Conservation (phyloP, 2,888 invertebrate species). For the Tricholauxania praeusta region DNA sequence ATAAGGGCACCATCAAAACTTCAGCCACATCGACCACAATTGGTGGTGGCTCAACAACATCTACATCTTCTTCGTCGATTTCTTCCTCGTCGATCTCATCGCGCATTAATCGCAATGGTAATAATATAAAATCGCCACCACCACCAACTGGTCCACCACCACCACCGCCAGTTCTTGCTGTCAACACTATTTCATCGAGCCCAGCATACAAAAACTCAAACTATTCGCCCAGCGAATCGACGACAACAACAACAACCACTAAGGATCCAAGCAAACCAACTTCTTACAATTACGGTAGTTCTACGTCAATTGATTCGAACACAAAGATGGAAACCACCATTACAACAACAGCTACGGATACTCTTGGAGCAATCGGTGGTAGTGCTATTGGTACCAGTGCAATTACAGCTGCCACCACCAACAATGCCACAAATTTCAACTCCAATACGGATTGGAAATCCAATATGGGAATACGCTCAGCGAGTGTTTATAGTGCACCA, state of each 20-base stretch:
- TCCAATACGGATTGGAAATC: constrained; percentile 54
- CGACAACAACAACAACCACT: constrained; percentile 49
- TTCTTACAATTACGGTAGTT: constrained; percentile 55
- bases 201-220: constrained; percentile 47
- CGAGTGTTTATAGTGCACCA: constrained; percentile 63
- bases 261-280: constrained; percentile 54
- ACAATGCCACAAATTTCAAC: constrained; percentile 49
- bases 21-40: constrained; percentile 47
- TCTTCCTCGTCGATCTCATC: constrained; percentile 62
- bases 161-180: constrained; percentile 54
- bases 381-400: constrained; percentile 2
- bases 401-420: constrained; percentile 45
- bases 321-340: constrained; percentile 62
- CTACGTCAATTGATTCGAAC: constrained; percentile 61
- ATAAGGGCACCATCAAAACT: constrained; percentile 58
- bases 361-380: constrained; percentile 44
- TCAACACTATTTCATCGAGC: constrained; percentile 30
- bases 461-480: constrained; percentile 57
- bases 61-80: constrained; percentile 59
- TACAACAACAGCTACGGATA: constrained; percentile 55
- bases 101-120: constrained; percentile 61
- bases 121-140: constrained; percentile 60
- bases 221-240: constrained; percentile 55
- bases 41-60: constrained; percentile 51
- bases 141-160: constrained; percentile 62